These are phyloP conservation scores for Ellobius talpinus DNA, from an alignment of 2,113 vertebrate genomes.

Conservation along the genomic window DNA sequence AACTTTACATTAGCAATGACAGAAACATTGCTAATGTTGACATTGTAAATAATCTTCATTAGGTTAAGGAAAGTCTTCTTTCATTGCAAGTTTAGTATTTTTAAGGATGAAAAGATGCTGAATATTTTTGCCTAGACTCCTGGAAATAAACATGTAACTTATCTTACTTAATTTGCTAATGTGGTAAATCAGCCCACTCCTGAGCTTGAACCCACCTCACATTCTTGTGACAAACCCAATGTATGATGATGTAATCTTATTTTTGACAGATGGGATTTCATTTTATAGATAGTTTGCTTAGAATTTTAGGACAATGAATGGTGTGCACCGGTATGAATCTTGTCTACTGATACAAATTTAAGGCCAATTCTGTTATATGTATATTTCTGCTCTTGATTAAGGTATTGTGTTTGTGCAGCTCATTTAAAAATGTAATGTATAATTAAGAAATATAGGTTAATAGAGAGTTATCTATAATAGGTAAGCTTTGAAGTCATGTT, in stretches of 20 bases:
- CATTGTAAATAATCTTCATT: background rate
- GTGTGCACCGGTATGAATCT: too few relatives aligned
- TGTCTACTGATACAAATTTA: too few relatives aligned
- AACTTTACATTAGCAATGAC: too few relatives aligned
- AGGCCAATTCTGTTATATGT: too few relatives aligned
- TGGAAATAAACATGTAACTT: slow-evolving; percentile 36
- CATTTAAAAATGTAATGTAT: too few relatives aligned
- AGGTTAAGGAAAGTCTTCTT: background rate
- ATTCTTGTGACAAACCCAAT: background rate
- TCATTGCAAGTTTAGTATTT: background rate
- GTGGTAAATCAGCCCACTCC: background rate
- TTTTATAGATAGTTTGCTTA: slow-evolving; percentile 35
- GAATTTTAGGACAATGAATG: background rate
- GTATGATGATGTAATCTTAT: background rate
- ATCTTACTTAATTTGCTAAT: background rate
- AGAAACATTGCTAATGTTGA: background rate
- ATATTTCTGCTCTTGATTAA: too few relatives aligned
- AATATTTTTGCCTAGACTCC: slow-evolving; percentile 1
- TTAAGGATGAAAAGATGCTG: background rate
- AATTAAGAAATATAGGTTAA: too few relatives aligned
- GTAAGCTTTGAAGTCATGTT: too few relatives aligned
- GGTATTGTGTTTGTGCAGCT: too few relatives aligned
- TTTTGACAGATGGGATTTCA: background rate
- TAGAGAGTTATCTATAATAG: too few relatives aligned
- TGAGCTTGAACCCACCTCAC: background rate